Evolutionary conservation across 2,113 vertebrate genomes (phyloP), one percentile per base, ranked within the genome.

Genomic region (Rhinolophus sinicus): DNA sequence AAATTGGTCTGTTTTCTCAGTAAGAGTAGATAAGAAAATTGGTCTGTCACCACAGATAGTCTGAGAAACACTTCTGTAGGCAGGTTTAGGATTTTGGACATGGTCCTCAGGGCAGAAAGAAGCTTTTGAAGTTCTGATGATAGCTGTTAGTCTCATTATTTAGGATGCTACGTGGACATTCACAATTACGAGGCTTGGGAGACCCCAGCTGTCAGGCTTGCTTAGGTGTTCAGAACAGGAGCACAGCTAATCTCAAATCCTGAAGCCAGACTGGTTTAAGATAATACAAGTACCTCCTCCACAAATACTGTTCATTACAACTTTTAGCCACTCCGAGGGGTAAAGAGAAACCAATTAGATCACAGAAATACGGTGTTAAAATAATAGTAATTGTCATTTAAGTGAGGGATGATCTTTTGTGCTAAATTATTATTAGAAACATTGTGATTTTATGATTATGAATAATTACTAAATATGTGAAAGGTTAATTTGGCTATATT

Each of bases 391-490:
- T 58, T 85, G 26, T 65, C 24, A 60, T n/a, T 82, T 81, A 86
- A 54, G 35, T 67, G 50, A 93, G 8, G 50, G 16, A 44, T 86
- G 50, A 28, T 22, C 12, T 7, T 88, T 69, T 73, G 56, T 87
- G 21, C 28, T 50, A 86, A 81, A 52, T 82, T 93, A 65, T 80
- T 67, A 72, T 88, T 93, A 88, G 26, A 12, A 81, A 80, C 81
- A 44, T 93, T 11, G 2, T 92, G 73, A 73, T 80, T 93, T n/a
- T 81, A 15, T 89, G 82, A 65, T 82, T 69, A 40, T 38, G 3
- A 76, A 73, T 76, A 47, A 80, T 64, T 83, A 50, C 52, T 72
- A 72, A 87, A 38, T 76, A 67, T 38, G 12, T 81, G 28, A 94
- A 84, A 50, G 7, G 33, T 84, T 81, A 26, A 65, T 91, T 85